A percentile compares a stretch with the other conserved stretches of the same genome.
These are phyloP conservation scores for Drosophila rubida DNA, from an alignment of 2,888 invertebrate genomes.

Conservation along the genomic window DNA sequence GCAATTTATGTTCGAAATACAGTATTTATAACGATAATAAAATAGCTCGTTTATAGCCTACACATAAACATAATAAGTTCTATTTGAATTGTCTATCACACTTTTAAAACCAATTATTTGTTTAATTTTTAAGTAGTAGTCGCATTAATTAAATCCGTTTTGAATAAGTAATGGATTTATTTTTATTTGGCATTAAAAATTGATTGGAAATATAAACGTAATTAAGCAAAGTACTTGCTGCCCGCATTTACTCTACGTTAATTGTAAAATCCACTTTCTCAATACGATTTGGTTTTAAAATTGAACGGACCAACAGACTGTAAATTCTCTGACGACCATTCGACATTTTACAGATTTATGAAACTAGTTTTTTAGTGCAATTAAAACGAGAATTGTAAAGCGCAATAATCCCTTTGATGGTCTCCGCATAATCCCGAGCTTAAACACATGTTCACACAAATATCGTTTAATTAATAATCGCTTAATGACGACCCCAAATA, in stretches of 20 bases:
- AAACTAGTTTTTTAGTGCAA: not conserved
- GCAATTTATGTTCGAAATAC: no score
- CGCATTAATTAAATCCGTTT: not conserved
- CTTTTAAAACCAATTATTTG: no score
- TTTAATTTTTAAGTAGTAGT: no score
- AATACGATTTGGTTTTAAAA: not conserved
- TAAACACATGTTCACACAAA: slow-evolving; percentile 4
- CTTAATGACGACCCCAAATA: not conserved
- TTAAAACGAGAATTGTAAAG: no score
- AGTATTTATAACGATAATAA: no score
- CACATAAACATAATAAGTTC: no score
- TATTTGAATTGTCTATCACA: no score
- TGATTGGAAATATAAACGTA: not conserved
- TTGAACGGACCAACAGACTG: not conserved
- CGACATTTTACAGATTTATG: not conserved
- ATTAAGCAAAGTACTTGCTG: no score
- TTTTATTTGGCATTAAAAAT: not conserved
- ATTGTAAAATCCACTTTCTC: not conserved
- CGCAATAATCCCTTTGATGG: not conserved
- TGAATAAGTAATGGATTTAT: not conserved
- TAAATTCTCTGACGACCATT: not conserved
- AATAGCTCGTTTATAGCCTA: no score
- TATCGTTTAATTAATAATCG: slow-evolving; percentile 19
- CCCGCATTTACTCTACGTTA: no score
- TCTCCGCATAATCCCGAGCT: not conserved